These are phyloP conservation scores for Acropora tenuis DNA, from an alignment of 64 coral and sea anemone species.

Conservation along the genomic window DNA sequence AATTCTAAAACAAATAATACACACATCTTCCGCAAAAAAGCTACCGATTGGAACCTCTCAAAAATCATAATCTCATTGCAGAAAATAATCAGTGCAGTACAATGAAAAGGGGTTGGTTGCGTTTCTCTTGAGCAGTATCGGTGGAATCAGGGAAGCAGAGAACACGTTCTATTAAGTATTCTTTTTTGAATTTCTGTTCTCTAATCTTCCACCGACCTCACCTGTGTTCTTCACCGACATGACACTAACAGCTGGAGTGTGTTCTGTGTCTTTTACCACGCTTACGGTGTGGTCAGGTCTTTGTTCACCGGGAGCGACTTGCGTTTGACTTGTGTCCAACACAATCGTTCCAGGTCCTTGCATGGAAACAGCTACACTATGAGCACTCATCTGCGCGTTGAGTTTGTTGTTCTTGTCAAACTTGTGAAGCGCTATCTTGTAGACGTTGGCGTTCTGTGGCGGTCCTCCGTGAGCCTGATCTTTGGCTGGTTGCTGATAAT, in stretches of 20 bases:
- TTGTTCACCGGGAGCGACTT: background rate
- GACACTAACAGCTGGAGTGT: background rate
- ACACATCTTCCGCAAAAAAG: too few species aligned
- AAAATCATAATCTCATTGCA: too few species aligned
- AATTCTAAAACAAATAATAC: too few species aligned
- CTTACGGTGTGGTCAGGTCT: slow-evolving; percentile 15
- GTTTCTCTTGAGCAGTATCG: too few species aligned
- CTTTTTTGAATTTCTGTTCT: background rate
- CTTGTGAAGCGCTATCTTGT: background rate
- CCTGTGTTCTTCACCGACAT: slow-evolving; percentile 16
- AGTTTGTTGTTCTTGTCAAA: background rate
- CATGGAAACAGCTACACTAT: slow-evolving; percentile 7
- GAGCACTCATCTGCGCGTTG: background rate
- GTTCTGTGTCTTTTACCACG: background rate
- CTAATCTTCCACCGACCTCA: background rate
- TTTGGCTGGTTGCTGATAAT: background rate
- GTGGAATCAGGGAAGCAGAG: too few species aligned
- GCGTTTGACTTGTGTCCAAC: background rate
- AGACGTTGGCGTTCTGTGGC: slow-evolving; percentile 4
- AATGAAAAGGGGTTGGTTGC: too few species aligned
- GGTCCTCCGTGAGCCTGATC: background rate
- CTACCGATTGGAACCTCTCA: too few species aligned
- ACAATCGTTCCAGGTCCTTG: slow-evolving; percentile 3
- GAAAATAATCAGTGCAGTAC: too few species aligned
- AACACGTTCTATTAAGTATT: too few species aligned